Conservation (phyloP, 2,113 vertebrate species). For the Ceratotherium simum region DNA sequence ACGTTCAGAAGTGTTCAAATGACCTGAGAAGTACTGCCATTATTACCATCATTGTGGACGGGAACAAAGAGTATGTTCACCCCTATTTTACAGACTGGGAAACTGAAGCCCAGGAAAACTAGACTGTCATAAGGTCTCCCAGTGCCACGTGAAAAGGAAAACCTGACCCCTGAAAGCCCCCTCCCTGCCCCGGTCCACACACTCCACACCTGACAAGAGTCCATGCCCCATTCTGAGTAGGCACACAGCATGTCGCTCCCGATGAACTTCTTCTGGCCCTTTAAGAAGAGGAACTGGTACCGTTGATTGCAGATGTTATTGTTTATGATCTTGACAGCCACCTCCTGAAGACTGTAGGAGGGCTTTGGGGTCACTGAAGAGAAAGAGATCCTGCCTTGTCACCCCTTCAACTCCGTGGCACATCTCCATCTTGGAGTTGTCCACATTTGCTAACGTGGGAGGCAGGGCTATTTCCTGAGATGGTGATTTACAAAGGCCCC, state of each 20-base stretch:
- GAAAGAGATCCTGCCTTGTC: background rate
- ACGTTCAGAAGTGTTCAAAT: background rate
- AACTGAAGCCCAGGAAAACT: background rate
- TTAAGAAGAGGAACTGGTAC: conserved; percentile 64
- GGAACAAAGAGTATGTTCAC: background rate
- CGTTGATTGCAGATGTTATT: background rate
- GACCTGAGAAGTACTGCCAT: background rate
- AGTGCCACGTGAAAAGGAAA: background rate
- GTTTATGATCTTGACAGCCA: conserved; percentile 51
- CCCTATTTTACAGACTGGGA: background rate
- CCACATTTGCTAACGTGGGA: background rate
- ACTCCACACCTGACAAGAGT: conserved; percentile 63
- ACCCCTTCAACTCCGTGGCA: background rate
- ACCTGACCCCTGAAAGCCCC: no score
- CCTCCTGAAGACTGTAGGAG: conserved; percentile 43
- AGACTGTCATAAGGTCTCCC: background rate
- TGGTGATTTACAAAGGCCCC: background rate
- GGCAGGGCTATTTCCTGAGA: background rate
- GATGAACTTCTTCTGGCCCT: background rate
- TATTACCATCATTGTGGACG: no score
- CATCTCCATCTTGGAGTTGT: background rate
- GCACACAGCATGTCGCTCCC: conserved; percentile 56
- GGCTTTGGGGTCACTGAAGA: background rate
- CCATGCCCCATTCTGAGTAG: background rate
- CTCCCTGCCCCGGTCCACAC: background rate